Conservation (phyloP, 1,140 invertebrate genomes). For the Brachionus paranguensis region DNA sequence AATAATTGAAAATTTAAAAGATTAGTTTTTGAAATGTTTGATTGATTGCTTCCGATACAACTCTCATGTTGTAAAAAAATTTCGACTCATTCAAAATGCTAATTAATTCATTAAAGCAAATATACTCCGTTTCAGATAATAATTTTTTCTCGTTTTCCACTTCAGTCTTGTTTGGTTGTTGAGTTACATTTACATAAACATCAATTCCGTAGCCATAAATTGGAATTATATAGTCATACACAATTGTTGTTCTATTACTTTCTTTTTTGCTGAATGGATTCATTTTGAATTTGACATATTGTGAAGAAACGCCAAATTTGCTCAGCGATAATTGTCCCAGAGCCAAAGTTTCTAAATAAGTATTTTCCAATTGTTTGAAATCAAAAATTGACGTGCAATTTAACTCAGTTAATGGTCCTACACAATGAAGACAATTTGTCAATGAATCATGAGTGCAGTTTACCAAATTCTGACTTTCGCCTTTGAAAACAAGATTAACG, state of each 20-base stretch:
- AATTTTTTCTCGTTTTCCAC: not conserved
- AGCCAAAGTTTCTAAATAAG: not conserved
- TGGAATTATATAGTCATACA: not conserved
- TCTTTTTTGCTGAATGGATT: not conserved
- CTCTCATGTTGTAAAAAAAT: conserved; percentile 7
- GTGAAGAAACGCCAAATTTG: not conserved
- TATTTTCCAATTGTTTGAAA: not conserved
- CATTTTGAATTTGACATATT: not conserved
- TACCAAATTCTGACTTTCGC: not conserved
- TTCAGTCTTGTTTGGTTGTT: not conserved
- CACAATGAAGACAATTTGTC: not conserved
- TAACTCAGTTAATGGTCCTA: not conserved
- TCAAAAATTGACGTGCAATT: not conserved
- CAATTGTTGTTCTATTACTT: not conserved
- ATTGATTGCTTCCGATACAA: not conserved
- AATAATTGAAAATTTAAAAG: not conserved
- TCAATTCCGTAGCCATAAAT: not conserved
- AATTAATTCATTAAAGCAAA: not conserved
- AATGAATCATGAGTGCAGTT: not conserved
- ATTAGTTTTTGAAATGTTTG: not conserved
- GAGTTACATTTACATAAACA: not conserved
- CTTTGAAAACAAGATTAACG: not conserved
- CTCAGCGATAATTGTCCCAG: not conserved
- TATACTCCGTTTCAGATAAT: not conserved
- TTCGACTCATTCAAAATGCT: not conserved